Conservation (phyloP, 2,888 invertebrate genomes). For the Drosophila trichaetosa region DNA sequence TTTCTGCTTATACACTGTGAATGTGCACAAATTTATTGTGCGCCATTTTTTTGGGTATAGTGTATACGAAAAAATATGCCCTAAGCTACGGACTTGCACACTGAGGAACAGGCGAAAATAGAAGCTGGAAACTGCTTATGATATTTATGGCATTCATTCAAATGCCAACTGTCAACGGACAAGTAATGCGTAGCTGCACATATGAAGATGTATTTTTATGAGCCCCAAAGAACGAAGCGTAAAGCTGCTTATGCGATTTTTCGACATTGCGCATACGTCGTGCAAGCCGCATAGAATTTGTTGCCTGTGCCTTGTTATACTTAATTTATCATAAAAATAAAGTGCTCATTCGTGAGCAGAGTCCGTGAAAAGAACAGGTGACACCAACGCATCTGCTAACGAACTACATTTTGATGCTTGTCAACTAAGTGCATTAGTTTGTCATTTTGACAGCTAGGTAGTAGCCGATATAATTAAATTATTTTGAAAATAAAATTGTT, state of each 20-base stretch:
- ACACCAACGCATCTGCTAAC: constrained; percentile 5
- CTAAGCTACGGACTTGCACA: constrained; percentile 58
- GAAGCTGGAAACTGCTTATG: constrained; percentile 60
- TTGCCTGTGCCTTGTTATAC: constrained; percentile 32
- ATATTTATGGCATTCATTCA: constrained; percentile 73
- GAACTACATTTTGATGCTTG: constrained; percentile 33
- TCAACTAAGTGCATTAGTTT: constrained; percentile 21
- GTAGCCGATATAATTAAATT: neutral
- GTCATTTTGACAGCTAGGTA: constrained; percentile 3
- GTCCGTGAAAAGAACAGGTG: constrained; percentile 40
- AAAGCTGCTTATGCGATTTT: constrained; percentile 58
- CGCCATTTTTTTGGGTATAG: neutral
- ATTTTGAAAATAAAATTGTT: neutral
- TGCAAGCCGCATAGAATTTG: constrained; percentile 14
- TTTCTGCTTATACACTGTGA: neutral
- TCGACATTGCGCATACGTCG: constrained; percentile 57
- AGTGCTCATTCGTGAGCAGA: constrained; percentile 55
- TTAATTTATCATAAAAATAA: constrained; percentile 74
- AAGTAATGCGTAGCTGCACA: constrained; percentile 53
- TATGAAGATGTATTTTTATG: constrained; percentile 52
- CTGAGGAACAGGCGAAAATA: constrained; percentile 13
- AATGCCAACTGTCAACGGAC: constrained; percentile 75
- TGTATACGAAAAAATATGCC: constrained; percentile 18
- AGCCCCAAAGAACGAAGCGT: constrained; percentile 14
- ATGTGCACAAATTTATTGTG: neutral